Evolutionary conservation across 2,113 vertebrate genomes (phyloP), one percentile per base, ranked within the genome.

Genomic region (Oreocharis arfaki): DNA sequence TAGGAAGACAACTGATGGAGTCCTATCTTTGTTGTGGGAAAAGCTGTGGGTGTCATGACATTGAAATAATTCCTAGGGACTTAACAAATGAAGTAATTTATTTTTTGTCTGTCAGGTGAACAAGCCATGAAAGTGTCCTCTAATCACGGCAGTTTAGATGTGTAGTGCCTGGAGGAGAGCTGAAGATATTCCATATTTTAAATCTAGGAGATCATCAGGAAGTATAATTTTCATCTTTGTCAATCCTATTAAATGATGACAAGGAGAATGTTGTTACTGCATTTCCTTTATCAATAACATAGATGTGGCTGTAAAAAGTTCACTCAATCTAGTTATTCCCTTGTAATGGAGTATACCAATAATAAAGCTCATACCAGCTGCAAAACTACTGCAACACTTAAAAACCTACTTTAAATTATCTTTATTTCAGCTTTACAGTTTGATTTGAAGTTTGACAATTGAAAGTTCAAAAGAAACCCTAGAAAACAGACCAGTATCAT

Each of bases 21-120:
- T 70, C 11, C 24, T 75, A 1, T 27, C 30, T 68, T 90, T 78
- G 47, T 23, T 61, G 11, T 64, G 53, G 12, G 89, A 57, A 94
- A 95, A 92, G 79, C 57, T 77, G 77, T 76, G 76, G 60, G 49
- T 35, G 17, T 84, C 33, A 6, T 76, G 80, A 96, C 70, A 95
- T 39, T 87, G 57, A 97, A 93, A 89, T 64, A 94, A 70, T 74
- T 90, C 28, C 22, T 92, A 76, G 28, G 78, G 60, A 91, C 33
- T 68, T 87, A 67, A 93, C 26, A 91, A 95, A 94, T 83, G 33
- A 93, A 96, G 84, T 76, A 60, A 90, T 94, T 96, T 97, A 0
- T 33, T 95, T 95, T 78, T 74, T 95, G 69, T 94, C 92, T 15
- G 59, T 94, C 82, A 91, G 39, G 28, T 77, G 71, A 96, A 81